A percentile compares a stretch with the other conserved stretches of the same genome.
These are phyloP conservation scores for Psilopsiagon aymara DNA, from an alignment of 2,113 vertebrate species.

Conservation along the genomic window DNA sequence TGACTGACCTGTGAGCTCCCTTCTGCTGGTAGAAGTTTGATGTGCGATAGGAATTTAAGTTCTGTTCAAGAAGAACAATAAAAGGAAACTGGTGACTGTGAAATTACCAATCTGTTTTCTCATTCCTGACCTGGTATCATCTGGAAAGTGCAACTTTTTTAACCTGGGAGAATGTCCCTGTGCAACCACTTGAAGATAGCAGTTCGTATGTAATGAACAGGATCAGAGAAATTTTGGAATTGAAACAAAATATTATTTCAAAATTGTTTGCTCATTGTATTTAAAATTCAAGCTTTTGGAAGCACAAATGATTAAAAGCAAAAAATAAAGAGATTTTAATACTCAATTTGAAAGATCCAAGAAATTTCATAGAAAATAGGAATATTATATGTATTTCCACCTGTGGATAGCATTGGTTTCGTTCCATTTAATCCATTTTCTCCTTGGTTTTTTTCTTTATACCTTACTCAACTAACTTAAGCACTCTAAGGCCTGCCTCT, in stretches of 20 bases:
- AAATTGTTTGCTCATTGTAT: neutral
- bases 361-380: neutral
- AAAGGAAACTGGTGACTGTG: neutral
- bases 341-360: neutral
- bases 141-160: neutral
- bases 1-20: neutral
- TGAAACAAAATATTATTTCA: neutral
- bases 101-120: neutral
- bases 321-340: neutral
- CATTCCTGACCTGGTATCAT: neutral
- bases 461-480: neutral
- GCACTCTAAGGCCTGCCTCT: neutral
- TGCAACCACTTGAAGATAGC: neutral
- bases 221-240: neutral
- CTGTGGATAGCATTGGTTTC: neutral
- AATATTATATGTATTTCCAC: neutral
- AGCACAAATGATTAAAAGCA: neutral
- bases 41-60: neutral
- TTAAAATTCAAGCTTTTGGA: neutral
- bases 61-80: neutral
- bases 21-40: neutral
- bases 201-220: neutral
- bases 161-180: neutral
- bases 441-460: neutral
- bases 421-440: neutral